Conservation (phyloP, 2,113 vertebrate species). For the Oreocharis arfaki region DNA sequence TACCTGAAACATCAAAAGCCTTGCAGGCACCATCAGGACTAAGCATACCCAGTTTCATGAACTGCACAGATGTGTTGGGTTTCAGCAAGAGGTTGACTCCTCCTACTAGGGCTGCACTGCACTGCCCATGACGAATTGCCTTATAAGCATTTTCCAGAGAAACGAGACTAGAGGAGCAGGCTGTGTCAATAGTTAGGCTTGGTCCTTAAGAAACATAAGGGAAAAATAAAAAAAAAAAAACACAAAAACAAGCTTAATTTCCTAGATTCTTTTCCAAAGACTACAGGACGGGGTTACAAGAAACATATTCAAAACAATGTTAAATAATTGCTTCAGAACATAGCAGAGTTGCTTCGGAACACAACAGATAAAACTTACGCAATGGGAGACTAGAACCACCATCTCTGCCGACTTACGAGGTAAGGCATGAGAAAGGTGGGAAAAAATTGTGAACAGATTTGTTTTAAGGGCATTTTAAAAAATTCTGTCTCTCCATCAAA, state of each 20-base stretch:
- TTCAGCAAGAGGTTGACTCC: constrained; percentile 91
- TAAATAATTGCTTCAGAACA: background rate
- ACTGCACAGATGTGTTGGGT: constrained; percentile 94
- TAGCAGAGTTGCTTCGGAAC: background rate
- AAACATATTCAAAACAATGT: background rate
- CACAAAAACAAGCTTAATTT: background rate
- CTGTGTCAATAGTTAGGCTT: constrained; percentile 90
- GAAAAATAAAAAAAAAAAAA: background rate
- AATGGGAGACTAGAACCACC: background rate
- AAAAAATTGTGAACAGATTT: background rate
- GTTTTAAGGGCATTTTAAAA: background rate
- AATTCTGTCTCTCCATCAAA: background rate
- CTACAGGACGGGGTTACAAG: background rate
- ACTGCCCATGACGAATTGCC: constrained; percentile 81
- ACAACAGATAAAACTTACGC: background rate
- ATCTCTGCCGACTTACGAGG: background rate
- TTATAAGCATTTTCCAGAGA: constrained; percentile 88
- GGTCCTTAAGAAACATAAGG: constrained; percentile 76
- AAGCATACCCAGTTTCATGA: constrained; percentile 95
- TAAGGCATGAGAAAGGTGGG: background rate
- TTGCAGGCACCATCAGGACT: constrained; percentile 88
- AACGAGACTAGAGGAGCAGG: constrained; percentile 92
- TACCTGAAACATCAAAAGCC: constrained; percentile 87
- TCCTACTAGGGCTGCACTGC: constrained; percentile 85
- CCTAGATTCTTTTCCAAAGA: background rate